Base-by-base conservation (phyloP, 1,140 invertebrate species). In the Ylistrum balloti region DNA sequence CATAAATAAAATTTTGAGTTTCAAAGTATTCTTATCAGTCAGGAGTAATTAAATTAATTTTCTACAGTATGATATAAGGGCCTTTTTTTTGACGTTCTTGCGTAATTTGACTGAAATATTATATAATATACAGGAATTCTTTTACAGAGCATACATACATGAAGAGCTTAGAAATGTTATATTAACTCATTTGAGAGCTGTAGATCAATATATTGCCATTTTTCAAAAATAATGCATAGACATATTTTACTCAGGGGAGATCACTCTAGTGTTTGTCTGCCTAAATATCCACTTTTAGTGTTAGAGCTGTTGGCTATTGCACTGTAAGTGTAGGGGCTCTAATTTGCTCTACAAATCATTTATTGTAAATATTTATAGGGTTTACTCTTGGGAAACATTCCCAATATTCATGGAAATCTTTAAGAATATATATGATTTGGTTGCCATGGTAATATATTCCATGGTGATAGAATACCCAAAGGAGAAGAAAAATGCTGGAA, bases 301-400 rank as follows among this genome's bases (percentile, higher is more conserved):
- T 74, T 74, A 28, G 5, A 17, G n/a, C n/a, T 28, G 28, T 74
- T 74, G 17, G 22, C 28, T 74, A 9, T 74, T 5, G 22, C n/a
- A 74, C 56, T 74, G n/a, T 17, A 5, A 28, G 56, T 28, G 56
- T 74, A 74, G 1, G 5, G 17, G 56, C 56, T 28, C 22, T 74
- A 74, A 74, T 74, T 74, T 74, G 22, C 9, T 74, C 56, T n/a
- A 74, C 56, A 74, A n/a, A 74, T 74, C 56, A 74, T 74, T 74
- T 28, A 74, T 28, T 74, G 56, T 74, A 74, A 74, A 74, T 74
- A 74, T 74, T 74, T 74, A 74, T 74, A 28, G 56, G 22, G 17
- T 74, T 74, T 74, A 28, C 56, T 74, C 56, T 5, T 3, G 56
- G 56, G 56, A 74, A 11, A 74, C 56, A n/a, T 17, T 74, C 5